Percentiles rank a stretch among this genome's conserved stretches.
phyloP scores from a whole-genome alignment of 2,888 invertebrate genomes.

The Synanthedon myopaeformis region DNA sequence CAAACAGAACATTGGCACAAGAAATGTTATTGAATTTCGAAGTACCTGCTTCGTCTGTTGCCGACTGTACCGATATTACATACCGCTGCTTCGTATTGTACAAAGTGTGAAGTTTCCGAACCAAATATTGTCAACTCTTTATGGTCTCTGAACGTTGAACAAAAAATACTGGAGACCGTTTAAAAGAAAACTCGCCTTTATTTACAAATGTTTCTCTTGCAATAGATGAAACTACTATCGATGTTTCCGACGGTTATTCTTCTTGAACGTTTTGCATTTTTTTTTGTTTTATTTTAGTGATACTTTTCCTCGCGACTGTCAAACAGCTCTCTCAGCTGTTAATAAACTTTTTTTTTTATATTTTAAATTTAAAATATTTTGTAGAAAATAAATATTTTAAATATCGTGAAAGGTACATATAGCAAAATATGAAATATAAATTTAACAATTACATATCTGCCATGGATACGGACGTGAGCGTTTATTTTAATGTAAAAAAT shows the following conservation, averaged over 20 bases:
- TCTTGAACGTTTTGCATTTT: neutral
- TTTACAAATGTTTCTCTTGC: neutral
- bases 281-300: neutral
- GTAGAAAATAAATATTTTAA: no score
- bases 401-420: no score
- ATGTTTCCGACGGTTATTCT: neutral
- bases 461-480: neutral
- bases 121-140: neutral
- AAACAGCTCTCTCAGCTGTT: no score
- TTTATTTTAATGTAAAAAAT: neutral
- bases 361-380: no score
- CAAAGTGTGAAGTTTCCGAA: neutral
- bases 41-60: slow-evolving; percentile 1
- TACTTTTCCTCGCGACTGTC: neutral
- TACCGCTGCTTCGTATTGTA: neutral
- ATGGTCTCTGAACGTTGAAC: neutral
- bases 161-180: neutral
- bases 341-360: no score
- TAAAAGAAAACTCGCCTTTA: neutral
- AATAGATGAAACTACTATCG: neutral
- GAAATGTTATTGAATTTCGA: slow-evolving; percentile 1
- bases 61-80: neutral
- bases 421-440: neutral
- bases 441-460: neutral
- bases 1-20: neutral